A percentile compares a stretch with the other conserved stretches of the same genome.
Conservation (phyloP, 1,140 invertebrate genomes). For the Holcopasites calliopsidis region DNA sequence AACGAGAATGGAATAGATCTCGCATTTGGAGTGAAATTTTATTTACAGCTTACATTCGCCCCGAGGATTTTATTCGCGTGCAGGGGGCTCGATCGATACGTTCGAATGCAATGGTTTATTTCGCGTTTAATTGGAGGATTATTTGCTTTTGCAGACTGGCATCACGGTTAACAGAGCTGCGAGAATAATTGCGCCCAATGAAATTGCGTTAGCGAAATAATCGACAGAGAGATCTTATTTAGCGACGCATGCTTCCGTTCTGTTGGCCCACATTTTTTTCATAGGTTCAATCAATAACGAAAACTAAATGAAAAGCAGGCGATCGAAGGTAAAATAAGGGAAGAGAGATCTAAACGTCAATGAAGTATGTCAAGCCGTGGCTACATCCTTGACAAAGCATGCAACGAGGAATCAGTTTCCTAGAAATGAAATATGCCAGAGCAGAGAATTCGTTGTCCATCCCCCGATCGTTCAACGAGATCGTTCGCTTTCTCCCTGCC, state of each 20-base stretch:
- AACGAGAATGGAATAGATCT: neutral
- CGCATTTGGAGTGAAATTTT: neutral
- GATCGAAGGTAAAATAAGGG: neutral
- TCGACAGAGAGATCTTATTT: neutral
- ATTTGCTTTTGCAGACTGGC: neutral
- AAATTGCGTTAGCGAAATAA: neutral
- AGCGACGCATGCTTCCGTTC: slow-evolving; percentile 5
- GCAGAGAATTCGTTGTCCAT: neutral
- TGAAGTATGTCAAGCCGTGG: slow-evolving; percentile 47
- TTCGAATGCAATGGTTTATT: neutral
- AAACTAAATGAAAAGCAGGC: neutral
- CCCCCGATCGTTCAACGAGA: neutral
- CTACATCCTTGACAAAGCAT: slow-evolving; percentile 34
- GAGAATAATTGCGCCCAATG: neutral
- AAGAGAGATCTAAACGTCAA: neutral
- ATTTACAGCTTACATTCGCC: neutral
- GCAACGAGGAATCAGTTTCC: slow-evolving; percentile 27
- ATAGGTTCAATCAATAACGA: too few species aligned
- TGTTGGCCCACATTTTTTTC: too few species aligned
- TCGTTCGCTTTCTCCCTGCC: neutral
- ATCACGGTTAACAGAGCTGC: neutral
- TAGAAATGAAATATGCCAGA: slow-evolving; percentile 8
- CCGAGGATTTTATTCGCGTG: slow-evolving; percentile 4
- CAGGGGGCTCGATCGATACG: neutral
- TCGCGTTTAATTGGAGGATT: neutral